Percentiles rank a stretch among this genome's conserved stretches.
These are phyloP conservation scores for Salmo trutta DNA, from an alignment of 2,797 vertebrate genomes.

Conservation along the genomic window DNA sequence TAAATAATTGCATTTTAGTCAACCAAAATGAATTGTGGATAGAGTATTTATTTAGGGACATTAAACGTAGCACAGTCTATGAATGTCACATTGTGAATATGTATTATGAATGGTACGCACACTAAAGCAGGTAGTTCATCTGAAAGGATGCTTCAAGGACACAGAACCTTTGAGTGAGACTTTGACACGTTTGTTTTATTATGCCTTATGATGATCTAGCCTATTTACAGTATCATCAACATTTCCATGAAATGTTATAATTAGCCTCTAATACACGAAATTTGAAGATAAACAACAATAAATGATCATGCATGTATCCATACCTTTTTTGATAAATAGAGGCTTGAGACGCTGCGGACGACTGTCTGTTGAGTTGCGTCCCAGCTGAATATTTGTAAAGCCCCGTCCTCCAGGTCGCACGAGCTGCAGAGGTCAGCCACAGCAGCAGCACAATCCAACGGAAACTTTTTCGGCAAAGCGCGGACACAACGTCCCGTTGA, in stretches of 20 bases:
- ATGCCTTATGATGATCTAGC: not conserved
- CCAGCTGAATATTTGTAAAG: constrained; percentile 72
- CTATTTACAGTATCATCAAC: not conserved
- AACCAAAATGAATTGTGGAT: not conserved
- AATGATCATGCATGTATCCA: not conserved
- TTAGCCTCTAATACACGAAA: not conserved
- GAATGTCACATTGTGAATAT: not conserved
- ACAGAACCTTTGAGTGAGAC: not conserved
- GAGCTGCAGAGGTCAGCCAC: constrained; percentile 59
- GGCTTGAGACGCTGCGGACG: constrained; percentile 57
- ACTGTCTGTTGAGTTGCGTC: constrained; percentile 62
- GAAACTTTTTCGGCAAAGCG: constrained; percentile 62
- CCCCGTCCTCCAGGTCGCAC: constrained; percentile 79
- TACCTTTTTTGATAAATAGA: constrained; percentile 76
- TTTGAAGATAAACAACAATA: constrained; percentile 1
- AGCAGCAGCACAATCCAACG: constrained; percentile 65
- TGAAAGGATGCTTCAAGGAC: not conserved
- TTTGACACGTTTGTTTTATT: not conserved
- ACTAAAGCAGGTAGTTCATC: not conserved
- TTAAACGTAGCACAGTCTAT: not conserved
- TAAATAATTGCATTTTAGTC: constrained; percentile 1
- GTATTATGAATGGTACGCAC: not conserved
- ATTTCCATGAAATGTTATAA: constrained; percentile 47
- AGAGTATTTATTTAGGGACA: not conserved
- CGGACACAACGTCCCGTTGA: constrained; percentile 61